Conservation (phyloP, 2,797 vertebrate species). For the Hafferia zeledoni region DNA sequence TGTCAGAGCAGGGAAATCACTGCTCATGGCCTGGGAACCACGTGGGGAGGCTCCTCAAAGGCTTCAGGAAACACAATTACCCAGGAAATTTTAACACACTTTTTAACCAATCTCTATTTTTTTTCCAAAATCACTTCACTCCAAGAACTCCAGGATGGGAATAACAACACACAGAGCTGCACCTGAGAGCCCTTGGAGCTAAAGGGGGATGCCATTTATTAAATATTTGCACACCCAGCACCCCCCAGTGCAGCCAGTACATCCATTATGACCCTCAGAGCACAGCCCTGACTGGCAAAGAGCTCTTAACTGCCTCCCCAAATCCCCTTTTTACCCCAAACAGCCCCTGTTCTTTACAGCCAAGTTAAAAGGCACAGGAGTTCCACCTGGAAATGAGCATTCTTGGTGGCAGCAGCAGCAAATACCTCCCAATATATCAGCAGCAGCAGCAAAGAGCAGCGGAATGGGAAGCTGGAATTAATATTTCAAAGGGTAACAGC, state of each 20-base stretch:
- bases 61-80: not conserved
- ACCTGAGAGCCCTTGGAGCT: not conserved
- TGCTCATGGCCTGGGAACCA: not conserved
- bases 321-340: not conserved
- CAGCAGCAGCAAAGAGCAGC: not conserved
- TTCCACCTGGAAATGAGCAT: not conserved
- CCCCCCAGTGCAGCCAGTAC: not conserved
- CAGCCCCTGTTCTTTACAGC: not conserved
- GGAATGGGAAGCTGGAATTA: not conserved
- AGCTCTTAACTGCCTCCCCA: not conserved
- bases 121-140: not conserved
- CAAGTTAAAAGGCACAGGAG: not conserved
- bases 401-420: not conserved
- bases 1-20: not conserved
- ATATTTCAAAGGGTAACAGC: not conserved
- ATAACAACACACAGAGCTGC: not conserved
- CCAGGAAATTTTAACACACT: not conserved
- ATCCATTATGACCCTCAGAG: not conserved
- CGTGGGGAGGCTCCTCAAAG: not conserved
- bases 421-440: not conserved
- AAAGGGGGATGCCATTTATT: not conserved
- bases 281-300: not conserved
- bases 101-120: not conserved
- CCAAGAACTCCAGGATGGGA: not conserved
- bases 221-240: not conserved